phyloP scores from a whole-genome alignment of 2,888 invertebrate species.

The Shargacucullia verbasci region DNA sequence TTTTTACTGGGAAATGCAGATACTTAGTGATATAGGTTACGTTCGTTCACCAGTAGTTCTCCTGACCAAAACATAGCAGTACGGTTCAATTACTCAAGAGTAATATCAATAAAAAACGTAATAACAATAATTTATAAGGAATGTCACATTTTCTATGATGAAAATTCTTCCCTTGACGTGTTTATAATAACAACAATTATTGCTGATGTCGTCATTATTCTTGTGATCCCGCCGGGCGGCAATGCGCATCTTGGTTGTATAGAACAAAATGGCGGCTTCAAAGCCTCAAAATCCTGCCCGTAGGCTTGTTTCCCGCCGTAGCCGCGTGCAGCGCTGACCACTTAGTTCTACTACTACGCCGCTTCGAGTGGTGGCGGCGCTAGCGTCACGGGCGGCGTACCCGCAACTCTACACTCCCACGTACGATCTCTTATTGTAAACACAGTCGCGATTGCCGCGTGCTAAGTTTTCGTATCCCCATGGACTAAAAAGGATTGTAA shows the following conservation, averaged over 20 bases:
- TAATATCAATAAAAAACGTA: slow-evolving; percentile 16
- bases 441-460: slow-evolving; percentile 74
- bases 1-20: slow-evolving; percentile 1
- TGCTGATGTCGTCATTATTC: slow-evolving; percentile 53
- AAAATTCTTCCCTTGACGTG: slow-evolving; percentile 53
- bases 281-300: slow-evolving; percentile 62
- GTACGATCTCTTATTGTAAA: slow-evolving; percentile 83
- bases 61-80: slow-evolving; percentile 12
- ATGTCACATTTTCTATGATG: slow-evolving; percentile 44
- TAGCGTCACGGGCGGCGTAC: slow-evolving; percentile 69
- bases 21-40: not conserved
- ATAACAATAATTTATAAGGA: slow-evolving; percentile 43
- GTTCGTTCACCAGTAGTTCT: not conserved
- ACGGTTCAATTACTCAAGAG: slow-evolving; percentile 1
- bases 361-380: slow-evolving; percentile 69
- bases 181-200: slow-evolving; percentile 71
- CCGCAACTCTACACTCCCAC: slow-evolving; percentile 81
- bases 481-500: slow-evolving; percentile 70
- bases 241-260: slow-evolving; percentile 30
- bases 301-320: slow-evolving; percentile 66
- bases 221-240: slow-evolving; percentile 64
- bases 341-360: slow-evolving; percentile 80
- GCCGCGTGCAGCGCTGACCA: slow-evolving; percentile 68
- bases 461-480: slow-evolving; percentile 70
- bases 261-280: slow-evolving; percentile 83